Conservation (phyloP, 2,113 vertebrate species). For the Atherinomorus stipes region DNA sequence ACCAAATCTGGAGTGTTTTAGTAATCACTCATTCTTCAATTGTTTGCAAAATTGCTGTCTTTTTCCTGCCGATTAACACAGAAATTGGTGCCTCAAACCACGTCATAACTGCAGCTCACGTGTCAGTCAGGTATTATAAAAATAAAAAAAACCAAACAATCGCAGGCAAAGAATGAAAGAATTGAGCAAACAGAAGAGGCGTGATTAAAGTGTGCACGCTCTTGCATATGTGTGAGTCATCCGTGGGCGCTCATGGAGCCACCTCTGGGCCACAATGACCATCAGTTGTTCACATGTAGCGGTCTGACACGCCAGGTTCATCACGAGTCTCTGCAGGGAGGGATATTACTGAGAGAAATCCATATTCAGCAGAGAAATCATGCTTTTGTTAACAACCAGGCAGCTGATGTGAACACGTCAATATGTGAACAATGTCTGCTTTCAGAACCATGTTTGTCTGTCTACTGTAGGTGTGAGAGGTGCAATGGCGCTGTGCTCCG, state of each 20-base stretch:
- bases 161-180: constrained; percentile 54
- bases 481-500: constrained; percentile 89
- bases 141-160: neutral
- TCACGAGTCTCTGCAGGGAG: constrained; percentile 33
- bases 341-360: constrained; percentile 52
- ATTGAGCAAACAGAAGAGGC: constrained; percentile 51
- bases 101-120: too few relatives aligned
- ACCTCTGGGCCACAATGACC: constrained; percentile 46
- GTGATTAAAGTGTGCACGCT: constrained; percentile 31
- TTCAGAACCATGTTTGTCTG: neutral
- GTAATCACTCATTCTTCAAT: too few relatives aligned
- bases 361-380: constrained; percentile 63
- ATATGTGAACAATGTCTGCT: neutral
- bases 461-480: too few relatives aligned
- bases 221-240: constrained; percentile 71
- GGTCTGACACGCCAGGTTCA: constrained; percentile 46
- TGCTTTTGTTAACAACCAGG: constrained; percentile 22
- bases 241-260: constrained; percentile 63
- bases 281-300: constrained; percentile 50
- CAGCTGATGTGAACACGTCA: neutral
- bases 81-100: too few relatives aligned
- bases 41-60: too few relatives aligned
- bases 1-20: too few relatives aligned
- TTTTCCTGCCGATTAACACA: too few relatives aligned
- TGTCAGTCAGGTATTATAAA: too few relatives aligned